Conservation (phyloP, 2,888 invertebrate genomes). For the Pecten maximus region DNA sequence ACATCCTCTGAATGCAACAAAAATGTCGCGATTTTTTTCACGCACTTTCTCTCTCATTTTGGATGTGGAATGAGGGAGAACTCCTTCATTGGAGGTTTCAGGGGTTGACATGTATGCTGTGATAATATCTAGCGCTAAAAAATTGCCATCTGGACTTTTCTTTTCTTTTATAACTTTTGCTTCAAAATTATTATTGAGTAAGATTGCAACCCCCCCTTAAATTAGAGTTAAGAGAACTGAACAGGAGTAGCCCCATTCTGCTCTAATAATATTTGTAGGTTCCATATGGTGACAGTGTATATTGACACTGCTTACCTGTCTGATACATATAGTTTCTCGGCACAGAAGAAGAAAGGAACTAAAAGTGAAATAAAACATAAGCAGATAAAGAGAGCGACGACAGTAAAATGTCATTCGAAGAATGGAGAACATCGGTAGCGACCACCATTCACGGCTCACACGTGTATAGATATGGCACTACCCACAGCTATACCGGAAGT, state of each 20-base stretch:
- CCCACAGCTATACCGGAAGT: background rate
- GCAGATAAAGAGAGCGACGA: background rate
- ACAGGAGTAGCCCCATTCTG: background rate
- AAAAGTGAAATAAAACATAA: background rate
- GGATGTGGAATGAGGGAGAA: no score
- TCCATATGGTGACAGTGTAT: background rate
- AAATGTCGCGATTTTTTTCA: no score
- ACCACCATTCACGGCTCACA: background rate
- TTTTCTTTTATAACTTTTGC: background rate
- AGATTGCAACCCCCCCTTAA: constrained; percentile 31
- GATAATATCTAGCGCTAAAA: background rate
- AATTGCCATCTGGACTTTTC: constrained; percentile 9
- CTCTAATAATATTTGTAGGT: constrained; percentile 6
- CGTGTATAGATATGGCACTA: no score
- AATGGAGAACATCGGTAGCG: background rate
- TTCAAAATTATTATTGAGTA: no score
- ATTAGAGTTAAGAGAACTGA: background rate
- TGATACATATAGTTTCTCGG: background rate
- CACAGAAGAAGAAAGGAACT: background rate
- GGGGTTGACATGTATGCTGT: no score
- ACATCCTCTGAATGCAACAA: no score
- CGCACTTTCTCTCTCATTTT: no score
- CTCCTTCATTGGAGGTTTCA: no score
- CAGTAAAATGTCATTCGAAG: background rate
- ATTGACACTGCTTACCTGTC: background rate